phyloP scores from a whole-genome alignment of 2,113 vertebrate genomes.

The Marcusenius ussheri region DNA sequence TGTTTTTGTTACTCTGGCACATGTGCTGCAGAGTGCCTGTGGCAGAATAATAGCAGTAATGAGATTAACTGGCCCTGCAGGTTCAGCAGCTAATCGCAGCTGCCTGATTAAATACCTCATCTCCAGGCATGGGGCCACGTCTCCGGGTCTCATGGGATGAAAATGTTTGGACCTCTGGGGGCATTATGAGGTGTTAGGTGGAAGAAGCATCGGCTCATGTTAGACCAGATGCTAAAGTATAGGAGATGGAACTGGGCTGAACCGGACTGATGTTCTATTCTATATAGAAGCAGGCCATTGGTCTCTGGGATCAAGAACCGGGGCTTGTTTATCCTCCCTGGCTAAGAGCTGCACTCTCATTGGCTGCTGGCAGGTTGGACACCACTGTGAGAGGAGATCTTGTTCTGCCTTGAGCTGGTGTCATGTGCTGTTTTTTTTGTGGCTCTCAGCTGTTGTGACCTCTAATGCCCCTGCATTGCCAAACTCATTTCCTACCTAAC shows the following conservation, averaged over 20 bases:
- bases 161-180: background rate
- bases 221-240: background rate
- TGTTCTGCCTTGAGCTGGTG: background rate
- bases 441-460: background rate
- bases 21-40: slow-evolving; percentile 33
- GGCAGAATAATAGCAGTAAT: slow-evolving; percentile 48
- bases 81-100: background rate
- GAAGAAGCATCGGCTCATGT: background rate
- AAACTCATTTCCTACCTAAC: background rate
- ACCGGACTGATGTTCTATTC: background rate
- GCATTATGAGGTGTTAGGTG: background rate
- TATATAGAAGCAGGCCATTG: background rate
- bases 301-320: background rate
- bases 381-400: background rate
- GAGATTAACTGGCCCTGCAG: slow-evolving; percentile 49
- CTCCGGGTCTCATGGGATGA: background rate
- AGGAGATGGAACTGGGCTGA: background rate
- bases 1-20: slow-evolving; percentile 39
- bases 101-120: slow-evolving; percentile 8
- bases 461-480: background rate
- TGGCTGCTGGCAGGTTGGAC: background rate
- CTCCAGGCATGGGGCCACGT: slow-evolving; percentile 3
- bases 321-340: background rate
- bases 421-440: background rate
- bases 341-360: background rate